Conservation (phyloP, 2,113 vertebrate genomes). For the Platysteira castanea region DNA sequence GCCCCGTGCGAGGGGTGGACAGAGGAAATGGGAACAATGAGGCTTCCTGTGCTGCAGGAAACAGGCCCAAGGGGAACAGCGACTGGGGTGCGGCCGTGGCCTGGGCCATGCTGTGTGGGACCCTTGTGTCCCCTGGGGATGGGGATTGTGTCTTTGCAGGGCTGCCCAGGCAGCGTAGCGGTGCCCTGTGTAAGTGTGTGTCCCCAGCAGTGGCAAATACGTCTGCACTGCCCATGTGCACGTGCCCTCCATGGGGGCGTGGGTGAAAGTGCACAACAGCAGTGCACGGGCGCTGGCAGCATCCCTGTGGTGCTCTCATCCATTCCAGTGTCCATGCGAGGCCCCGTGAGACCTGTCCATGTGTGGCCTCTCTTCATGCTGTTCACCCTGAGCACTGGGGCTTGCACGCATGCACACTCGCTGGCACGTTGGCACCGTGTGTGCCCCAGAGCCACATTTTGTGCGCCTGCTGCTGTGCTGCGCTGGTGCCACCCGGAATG, state of each 20-base stretch:
- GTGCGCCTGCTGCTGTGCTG: fast-evolving
- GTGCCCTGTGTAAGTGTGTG: fast-evolving
- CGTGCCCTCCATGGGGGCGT: fast-evolving
- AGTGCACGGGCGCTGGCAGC: background rate
- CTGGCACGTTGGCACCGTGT: fast-evolving
- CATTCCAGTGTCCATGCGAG: fast-evolving
- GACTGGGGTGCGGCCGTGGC: fast-evolving
- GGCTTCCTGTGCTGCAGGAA: conserved; percentile 72
- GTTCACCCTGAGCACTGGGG: background rate
- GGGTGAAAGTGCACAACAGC: fast-evolving
- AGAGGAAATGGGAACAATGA: conserved; percentile 75
- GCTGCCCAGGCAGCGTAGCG: fast-evolving
- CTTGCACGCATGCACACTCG: fast-evolving
- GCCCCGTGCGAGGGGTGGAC: background rate
- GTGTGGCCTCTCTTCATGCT: fast-evolving
- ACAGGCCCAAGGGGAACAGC: background rate
- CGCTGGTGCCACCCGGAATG: fast-evolving
- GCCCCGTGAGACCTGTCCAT: fast-evolving
- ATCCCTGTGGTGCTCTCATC: fast-evolving
- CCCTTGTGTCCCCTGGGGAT: background rate
- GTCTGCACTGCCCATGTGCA: fast-evolving
- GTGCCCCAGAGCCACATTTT: fast-evolving
- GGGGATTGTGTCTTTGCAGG: background rate
- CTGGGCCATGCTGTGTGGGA: fast-evolving
- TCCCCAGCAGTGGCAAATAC: background rate